Evolutionary conservation across 2,888 invertebrate species (phyloP), one percentile per base, ranked within the genome.

Genomic region (Spilarctia lutea): DNA sequence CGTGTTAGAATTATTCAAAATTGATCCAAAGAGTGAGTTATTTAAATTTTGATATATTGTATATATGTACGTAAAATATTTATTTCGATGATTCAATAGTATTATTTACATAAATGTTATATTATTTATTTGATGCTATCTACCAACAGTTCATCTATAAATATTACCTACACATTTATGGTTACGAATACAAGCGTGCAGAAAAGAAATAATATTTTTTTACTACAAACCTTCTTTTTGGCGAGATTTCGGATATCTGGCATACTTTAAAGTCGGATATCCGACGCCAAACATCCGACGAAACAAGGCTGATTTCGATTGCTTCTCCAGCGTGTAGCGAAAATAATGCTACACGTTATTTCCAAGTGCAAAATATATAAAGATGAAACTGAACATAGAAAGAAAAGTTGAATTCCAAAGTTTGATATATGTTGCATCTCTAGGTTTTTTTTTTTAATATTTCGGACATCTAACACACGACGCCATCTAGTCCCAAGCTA

Each of bases 1-100:
- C 72, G 39, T 75, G 67, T 65, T 68, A 73, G 73, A 83, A 79
- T 82, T 78, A 78, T 83, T 81, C 74, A 80, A 81, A 79, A 74
- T 77, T 73, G 67, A 74, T 76, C 27, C 75, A 79, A 77, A 75
- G 66, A 71, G 33, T 52, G 24, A 30, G 65, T 68, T 69, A 76
- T 78, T 81, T 74, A 72, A 78, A 81, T 75, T 71, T 75, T 72
- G 81, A 77, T 73, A 72, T 60, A 66, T 60, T 66, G 67, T 79
- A 73, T 75, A 78, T 67, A 60, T 75, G 77, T n/a, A n/a, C n/a
- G n/a, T n/a, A 74, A 42, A 71, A 65, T 72, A 66, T 75, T 48
- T 68, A 48, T 65, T 65, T 45, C 20, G 30, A 24, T 30, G 18
- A 24, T 33, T 1, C 13, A 7, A 18, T 27, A 68, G 11, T 11